A percentile compares a stretch with the other conserved stretches of the same genome.
phyloP scores from a whole-genome alignment of 2,113 vertebrate genomes.

The Agapornis roseicollis region DNA sequence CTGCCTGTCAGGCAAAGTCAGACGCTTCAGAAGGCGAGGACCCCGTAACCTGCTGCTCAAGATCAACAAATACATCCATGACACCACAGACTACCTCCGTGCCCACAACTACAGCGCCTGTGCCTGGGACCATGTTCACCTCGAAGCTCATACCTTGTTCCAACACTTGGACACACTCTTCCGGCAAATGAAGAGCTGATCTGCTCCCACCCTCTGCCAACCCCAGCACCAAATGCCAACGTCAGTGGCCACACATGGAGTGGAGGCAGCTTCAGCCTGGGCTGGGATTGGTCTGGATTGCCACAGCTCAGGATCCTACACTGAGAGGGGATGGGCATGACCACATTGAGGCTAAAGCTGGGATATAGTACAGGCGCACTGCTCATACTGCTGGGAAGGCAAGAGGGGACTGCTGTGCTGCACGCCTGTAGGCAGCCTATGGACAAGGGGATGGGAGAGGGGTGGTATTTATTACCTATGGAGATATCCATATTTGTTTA shows the following conservation, averaged over 20 bases:
- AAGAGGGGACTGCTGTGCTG: neutral
- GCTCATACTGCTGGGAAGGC: neutral
- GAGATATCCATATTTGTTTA: fast-evolving
- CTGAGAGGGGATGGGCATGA: fast-evolving
- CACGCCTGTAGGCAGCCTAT: neutral
- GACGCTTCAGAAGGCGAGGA: fast-evolving
- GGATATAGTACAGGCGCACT: neutral
- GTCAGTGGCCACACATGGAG: fast-evolving
- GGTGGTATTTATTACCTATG: fast-evolving
- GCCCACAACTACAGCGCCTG: neutral
- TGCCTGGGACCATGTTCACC: neutral
- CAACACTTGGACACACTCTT: neutral
- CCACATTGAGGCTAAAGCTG: fast-evolving
- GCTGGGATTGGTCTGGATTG: neutral
- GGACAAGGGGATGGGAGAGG: fast-evolving
- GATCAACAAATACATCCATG: neutral
- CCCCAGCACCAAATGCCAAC: fast-evolving
- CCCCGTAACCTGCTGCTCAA: neutral
- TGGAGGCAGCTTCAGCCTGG: fast-evolving
- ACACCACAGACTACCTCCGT: neutral
- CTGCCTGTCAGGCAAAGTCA: neutral
- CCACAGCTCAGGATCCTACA: fast-evolving
- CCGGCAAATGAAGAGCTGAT: neutral
- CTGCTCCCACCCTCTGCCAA: neutral
- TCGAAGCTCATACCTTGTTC: neutral